phyloP scores from a whole-genome alignment of 1,140 invertebrate genomes.

The Drosophila nasuta region DNA sequence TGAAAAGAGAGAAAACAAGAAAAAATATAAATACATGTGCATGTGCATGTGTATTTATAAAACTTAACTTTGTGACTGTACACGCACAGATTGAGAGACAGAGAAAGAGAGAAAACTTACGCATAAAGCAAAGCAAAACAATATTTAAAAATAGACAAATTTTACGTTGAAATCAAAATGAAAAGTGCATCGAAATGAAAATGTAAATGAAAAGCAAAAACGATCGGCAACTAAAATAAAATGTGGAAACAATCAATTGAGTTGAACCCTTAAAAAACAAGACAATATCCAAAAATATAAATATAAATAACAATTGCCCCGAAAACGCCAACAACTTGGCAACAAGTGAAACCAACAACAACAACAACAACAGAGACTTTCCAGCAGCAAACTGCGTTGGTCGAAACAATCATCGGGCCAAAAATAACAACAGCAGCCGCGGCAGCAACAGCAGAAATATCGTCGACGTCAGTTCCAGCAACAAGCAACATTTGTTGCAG shows the following conservation, averaged over 20 bases:
- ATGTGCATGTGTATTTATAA: conserved; percentile 34
- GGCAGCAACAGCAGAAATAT: conserved; percentile 20
- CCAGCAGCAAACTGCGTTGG: conserved; percentile 64
- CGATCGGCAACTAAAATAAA: conserved; percentile 53
- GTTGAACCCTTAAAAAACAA: conserved; percentile 69
- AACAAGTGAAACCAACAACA: conserved; percentile 44
- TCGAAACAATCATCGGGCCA: conserved; percentile 55
- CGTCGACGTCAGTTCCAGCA: conserved; percentile 2
- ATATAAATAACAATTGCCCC: conserved; percentile 37
- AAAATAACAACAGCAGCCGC: conserved; percentile 60
- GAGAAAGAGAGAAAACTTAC: conserved; percentile 50
- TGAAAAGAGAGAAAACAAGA: conserved; percentile 53
- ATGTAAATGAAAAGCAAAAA: conserved; percentile 9
- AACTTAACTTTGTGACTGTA: conserved; percentile 69
- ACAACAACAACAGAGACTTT: conserved; percentile 21
- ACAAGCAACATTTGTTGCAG: conserved; percentile 58
- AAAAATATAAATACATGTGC: conserved; percentile 33
- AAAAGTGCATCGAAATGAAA: conserved; percentile 56
- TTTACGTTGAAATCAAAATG: conserved; percentile 63
- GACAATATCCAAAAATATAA: conserved; percentile 10
- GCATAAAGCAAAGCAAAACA: conserved; percentile 74
- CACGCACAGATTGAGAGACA: conserved; percentile 13
- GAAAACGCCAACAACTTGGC: conserved; percentile 56
- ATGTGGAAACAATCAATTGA: conserved; percentile 76
- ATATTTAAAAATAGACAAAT: conserved; percentile 73